Conservation (phyloP, 2,888 invertebrate species). For the Tenthredo notha region DNA sequence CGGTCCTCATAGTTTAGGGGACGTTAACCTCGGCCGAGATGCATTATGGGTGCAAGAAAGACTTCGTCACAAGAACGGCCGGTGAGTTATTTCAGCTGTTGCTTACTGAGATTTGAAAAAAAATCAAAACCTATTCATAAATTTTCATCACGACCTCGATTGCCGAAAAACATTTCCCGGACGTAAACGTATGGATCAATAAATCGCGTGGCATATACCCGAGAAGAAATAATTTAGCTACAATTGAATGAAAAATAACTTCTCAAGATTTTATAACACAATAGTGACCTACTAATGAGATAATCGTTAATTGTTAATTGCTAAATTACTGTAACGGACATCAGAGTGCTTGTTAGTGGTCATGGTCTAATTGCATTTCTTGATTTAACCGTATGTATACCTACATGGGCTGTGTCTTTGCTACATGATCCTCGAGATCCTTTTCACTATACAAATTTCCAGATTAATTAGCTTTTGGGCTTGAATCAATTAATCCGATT, state of each 20-base stretch:
- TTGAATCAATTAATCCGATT: background rate
- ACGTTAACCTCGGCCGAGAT: conserved; percentile 60
- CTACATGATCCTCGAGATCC: background rate
- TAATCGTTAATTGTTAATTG: conserved; percentile 71
- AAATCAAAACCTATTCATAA: background rate
- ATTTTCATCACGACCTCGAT: background rate
- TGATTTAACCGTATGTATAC: conserved; percentile 47
- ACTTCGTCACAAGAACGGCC: conserved; percentile 72
- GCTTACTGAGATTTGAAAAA: conserved; percentile 49
- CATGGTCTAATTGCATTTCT: conserved; percentile 75
- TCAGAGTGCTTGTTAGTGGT: conserved; percentile 73
- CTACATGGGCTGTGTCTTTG: conserved; percentile 5
- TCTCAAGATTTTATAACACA: background rate
- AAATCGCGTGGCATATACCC: background rate
- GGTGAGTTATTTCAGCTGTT: conserved; percentile 66
- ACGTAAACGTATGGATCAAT: background rate
- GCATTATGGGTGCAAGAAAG: conserved; percentile 76
- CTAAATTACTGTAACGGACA: conserved; percentile 70
- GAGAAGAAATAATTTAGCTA: conserved; percentile 3
- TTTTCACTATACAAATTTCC: background rate
- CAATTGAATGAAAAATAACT: conserved; percentile 11
- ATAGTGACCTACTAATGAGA: conserved; percentile 37
- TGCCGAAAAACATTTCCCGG: background rate
- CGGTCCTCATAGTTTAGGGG: conserved; percentile 73
- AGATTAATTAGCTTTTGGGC: background rate